Evolutionary conservation across 2,888 invertebrate genomes (phyloP).

Genomic region (Aporophyla lueneburgensis): DNA sequence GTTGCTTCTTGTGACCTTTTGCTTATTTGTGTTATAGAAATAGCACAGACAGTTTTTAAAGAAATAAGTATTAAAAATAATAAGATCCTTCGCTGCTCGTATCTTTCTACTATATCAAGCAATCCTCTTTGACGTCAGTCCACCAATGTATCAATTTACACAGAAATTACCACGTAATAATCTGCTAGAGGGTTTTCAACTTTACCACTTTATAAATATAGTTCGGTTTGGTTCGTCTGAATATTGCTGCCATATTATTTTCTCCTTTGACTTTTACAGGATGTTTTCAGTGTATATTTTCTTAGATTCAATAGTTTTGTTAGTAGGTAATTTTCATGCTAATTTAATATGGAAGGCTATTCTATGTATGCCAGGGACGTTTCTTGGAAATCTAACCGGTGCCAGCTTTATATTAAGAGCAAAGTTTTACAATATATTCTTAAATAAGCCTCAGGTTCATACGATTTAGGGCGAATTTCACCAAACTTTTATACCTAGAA

Average conservation of each 20-base stretch:
- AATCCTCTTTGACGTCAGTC: conserved; percentile 51
- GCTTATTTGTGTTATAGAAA: background rate
- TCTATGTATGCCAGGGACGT: background rate
- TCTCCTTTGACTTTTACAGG: conserved; percentile 27
- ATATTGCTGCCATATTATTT: conserved; percentile 27
- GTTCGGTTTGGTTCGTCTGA: conserved; percentile 4
- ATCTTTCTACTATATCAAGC: conserved; percentile 33
- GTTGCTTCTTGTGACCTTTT: background rate
- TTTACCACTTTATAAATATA: background rate
- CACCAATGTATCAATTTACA: conserved; percentile 62
- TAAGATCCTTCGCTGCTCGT: conserved; percentile 9
- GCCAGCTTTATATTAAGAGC: background rate
- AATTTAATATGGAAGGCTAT: conserved; percentile 1
- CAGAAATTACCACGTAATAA: conserved; percentile 43
- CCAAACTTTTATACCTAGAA: too few relatives aligned
- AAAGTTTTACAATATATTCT: background rate
- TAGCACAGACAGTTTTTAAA: conserved; percentile 6
- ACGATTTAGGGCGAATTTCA: too few relatives aligned
- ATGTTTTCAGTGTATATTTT: conserved; percentile 44
- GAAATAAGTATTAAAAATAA: conserved; percentile 28
- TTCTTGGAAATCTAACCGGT: background rate
- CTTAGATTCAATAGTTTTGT: conserved; percentile 26
- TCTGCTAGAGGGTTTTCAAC: conserved; percentile 26
- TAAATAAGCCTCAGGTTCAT: background rate
- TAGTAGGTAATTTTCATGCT: conserved; percentile 21